A percentile compares a stretch with the other conserved stretches of the same genome.
Evolutionary conservation across 2,888 invertebrate species (phyloP).

Genomic region (Lasius fuliginosus): DNA sequence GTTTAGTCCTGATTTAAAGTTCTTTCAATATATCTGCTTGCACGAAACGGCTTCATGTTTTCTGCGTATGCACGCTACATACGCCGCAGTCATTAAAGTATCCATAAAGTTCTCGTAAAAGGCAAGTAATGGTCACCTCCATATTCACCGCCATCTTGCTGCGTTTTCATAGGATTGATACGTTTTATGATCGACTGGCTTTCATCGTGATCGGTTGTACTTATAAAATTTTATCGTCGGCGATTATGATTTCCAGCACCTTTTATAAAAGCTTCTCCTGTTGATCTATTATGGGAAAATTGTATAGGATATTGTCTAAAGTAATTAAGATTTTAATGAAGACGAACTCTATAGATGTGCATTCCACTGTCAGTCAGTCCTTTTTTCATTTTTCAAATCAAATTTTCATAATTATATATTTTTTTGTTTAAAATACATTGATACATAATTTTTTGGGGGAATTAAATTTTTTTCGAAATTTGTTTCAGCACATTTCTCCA

Average conservation of each 20-base stretch:
- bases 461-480: background rate
- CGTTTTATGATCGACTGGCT: constrained; percentile 43
- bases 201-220: background rate
- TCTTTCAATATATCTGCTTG: constrained; percentile 62
- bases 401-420: background rate
- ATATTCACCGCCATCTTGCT: constrained; percentile 74
- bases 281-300: background rate
- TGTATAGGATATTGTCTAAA: background rate
- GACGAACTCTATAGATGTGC: background rate
- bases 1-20: constrained; percentile 5
- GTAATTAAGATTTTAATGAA: constrained; percentile 1
- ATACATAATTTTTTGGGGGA: background rate
- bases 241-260: background rate
- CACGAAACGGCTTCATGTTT: constrained; percentile 73
- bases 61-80: constrained; percentile 65
- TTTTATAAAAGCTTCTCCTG: background rate
- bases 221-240: constrained; percentile 1
- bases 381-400: background rate
- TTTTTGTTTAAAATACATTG: background rate
- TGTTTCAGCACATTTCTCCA: background rate
- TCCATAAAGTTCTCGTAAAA: constrained; percentile 80
- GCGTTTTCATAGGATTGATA: constrained; percentile 73
- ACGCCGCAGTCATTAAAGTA: constrained; percentile 73
- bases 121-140: constrained; percentile 47
- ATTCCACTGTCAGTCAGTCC: background rate